These are phyloP conservation scores for Blastomussa wellsi DNA, from an alignment of 92 coral and sea anemone genomes.

Conservation along the genomic window DNA sequence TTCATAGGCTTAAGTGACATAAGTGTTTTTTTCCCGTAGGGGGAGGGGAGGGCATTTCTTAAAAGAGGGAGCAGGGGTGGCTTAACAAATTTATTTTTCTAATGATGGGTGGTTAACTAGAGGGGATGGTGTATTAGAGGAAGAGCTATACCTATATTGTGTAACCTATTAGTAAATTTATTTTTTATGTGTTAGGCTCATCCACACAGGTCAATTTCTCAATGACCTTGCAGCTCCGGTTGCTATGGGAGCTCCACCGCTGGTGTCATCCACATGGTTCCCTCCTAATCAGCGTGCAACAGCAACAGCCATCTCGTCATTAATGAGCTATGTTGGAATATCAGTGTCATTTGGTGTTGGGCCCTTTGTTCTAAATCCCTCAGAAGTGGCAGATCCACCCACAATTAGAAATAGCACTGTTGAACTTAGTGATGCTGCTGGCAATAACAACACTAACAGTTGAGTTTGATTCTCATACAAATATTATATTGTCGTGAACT, in stretches of 20 bases:
- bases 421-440: neutral
- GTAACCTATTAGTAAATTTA: too few species aligned
- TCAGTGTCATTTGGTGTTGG: constrained; percentile 86
- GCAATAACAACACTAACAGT: constrained; percentile 15
- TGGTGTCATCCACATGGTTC: constrained; percentile 97
- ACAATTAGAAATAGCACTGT: neutral
- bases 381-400: constrained; percentile 45
- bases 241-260: constrained; percentile 96
- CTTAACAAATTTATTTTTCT: too few species aligned
- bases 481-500: too few species aligned
- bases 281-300: constrained; percentile 97
- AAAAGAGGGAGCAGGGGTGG: too few species aligned
- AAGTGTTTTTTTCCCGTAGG: too few species aligned
- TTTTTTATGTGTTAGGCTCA: constrained; percentile 49
- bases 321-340: constrained; percentile 89
- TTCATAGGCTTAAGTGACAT: too few species aligned
- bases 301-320: constrained; percentile 92
- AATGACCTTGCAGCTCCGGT: constrained; percentile 94
- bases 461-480: neutral
- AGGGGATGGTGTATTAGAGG: too few species aligned
- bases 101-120: too few species aligned
- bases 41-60: too few species aligned
- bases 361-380: constrained; percentile 89
- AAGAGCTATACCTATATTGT: too few species aligned
- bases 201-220: constrained; percentile 90